Evolutionary conservation across 2,797 vertebrate species (phyloP), one percentile per base, ranked within the genome.

Genomic region (Crax fasciolata): DNA sequence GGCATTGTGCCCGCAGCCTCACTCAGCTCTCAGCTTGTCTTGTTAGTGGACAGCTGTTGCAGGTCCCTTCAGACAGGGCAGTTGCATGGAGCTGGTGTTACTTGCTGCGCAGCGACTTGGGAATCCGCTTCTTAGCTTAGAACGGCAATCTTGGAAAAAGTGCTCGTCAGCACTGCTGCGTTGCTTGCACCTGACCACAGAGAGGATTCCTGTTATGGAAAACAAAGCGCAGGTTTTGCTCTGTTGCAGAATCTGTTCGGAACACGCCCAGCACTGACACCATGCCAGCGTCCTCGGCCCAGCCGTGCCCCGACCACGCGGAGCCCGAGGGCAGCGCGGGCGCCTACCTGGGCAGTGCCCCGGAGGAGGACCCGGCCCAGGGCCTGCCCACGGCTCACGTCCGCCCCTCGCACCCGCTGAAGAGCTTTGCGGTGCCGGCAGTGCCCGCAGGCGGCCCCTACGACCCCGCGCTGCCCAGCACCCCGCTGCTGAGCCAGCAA

Each of bases 391-490:
- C 98, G 2, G 99, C 98, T 61, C 99, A 97, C 4, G 95, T 99
- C 84, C 98, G 99, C 21, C 98, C 99, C 44, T 99, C 99, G 4
- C 99, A 99, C 97, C 99, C 99, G 0, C 97, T 99, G 82, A 99
- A 99, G 98, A 99, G 99, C 97, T 99, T 99, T 3, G 99, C 99
- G 0, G 99, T 99, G 91, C 99, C 99, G 0, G 98, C 99, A 1
- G 95, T 99, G 78, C 98, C 99, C 0, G 86, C 98, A 3, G 65
- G 96, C 1, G 96, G 98, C 32, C 91, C 98, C 6, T 99, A 98
- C 2, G 99, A 99, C 57, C 98, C 99, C 0, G 98, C 99, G 4
- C 96, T 99, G 97, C 99, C 99, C 87, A 99, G 99, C 97, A 99
- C 99, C 3, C 99, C 99, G 0, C 97, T 99, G 91, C 98, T 99